phyloP scores from a whole-genome alignment of 1,140 invertebrate genomes.

The Coenobita brevimanus region DNA sequence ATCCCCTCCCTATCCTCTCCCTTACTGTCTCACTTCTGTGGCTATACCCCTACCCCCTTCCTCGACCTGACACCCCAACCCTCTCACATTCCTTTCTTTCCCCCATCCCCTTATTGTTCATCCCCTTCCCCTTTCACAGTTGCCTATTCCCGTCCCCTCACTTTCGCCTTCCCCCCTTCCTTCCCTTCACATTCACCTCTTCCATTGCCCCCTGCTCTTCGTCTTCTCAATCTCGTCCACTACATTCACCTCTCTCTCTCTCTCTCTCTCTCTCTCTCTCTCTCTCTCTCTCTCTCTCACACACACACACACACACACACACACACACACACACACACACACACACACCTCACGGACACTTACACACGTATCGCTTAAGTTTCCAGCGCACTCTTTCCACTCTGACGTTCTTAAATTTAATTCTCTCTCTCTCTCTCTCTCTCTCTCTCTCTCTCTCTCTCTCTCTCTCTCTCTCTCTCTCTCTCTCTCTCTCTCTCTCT shows the following conservation, averaged over 20 bases:
- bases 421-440: conserved; percentile 8
- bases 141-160: too few species aligned
- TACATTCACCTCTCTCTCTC: too few species aligned
- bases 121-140: too few species aligned
- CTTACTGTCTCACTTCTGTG: background rate
- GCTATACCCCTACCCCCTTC: too few species aligned
- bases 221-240: too few species aligned
- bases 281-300: background rate
- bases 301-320: conserved; percentile 25
- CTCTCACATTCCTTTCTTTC: too few species aligned
- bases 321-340: conserved; percentile 33
- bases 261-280: too few species aligned
- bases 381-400: background rate
- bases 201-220: too few species aligned
- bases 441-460: background rate
- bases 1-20: background rate
- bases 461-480: background rate
- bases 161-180: too few species aligned
- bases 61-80: too few species aligned
- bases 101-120: too few species aligned
- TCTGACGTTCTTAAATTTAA: background rate
- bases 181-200: too few species aligned
- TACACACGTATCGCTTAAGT: background rate
- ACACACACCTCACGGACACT: conserved; percentile 25
- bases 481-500: background rate